Evolutionary conservation across 2,797 vertebrate genomes (phyloP).

Genomic region (Selene dorsalis): DNA sequence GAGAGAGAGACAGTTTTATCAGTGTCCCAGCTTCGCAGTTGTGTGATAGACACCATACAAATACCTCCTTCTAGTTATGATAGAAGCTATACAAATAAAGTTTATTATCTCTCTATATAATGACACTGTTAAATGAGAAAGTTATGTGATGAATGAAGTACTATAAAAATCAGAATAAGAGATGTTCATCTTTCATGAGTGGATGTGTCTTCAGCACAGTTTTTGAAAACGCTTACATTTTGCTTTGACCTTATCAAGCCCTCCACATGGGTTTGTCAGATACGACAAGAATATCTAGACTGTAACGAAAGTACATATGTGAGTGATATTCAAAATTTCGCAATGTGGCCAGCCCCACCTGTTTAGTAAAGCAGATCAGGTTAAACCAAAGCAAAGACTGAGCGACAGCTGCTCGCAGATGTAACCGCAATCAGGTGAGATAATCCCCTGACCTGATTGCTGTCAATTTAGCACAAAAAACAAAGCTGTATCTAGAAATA

Average conservation of each 20-base stretch:
- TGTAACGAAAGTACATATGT: background rate
- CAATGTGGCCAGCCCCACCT: slow-evolving; percentile 20
- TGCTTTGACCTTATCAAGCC: background rate
- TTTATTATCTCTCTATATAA: background rate
- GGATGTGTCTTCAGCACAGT: slow-evolving; percentile 9
- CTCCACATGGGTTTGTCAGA: background rate
- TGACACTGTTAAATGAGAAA: background rate
- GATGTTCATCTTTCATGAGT: background rate
- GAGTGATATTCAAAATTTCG: background rate
- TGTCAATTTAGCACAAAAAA: slow-evolving; percentile 20
- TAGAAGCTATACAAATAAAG: too few species aligned
- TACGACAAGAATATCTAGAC: background rate
- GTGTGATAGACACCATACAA: background rate
- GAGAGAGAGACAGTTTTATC: slow-evolving; percentile 21
- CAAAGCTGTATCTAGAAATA: slow-evolving; percentile 3
- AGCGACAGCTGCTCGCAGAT: slow-evolving; percentile 9
- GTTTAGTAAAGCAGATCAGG: slow-evolving; percentile 12
- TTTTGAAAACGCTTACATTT: background rate
- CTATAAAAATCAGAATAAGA: slow-evolving; percentile 20
- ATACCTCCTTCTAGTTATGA: too few species aligned
- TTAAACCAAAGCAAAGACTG: slow-evolving; percentile 43
- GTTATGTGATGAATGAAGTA: slow-evolving; percentile 1
- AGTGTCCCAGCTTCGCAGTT: background rate
- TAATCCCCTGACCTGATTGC: slow-evolving; percentile 61
- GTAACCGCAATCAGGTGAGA: slow-evolving; percentile 35